Evolutionary conservation across 2,888 invertebrate genomes (phyloP).

Genomic region (Syritta pipiens): DNA sequence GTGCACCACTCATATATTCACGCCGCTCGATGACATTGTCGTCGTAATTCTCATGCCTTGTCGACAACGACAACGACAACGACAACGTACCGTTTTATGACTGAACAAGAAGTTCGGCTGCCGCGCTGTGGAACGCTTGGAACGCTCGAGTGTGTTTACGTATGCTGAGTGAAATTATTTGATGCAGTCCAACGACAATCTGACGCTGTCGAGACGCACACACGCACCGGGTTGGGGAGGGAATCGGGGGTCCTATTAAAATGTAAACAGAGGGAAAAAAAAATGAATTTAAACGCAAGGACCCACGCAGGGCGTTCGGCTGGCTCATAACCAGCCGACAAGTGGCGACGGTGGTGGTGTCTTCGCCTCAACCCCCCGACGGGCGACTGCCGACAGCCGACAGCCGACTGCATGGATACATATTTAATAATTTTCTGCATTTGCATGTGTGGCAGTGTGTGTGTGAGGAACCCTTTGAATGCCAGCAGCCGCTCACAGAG

Average conservation of each 20-base stretch:
- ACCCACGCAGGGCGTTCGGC: slow-evolving; percentile 65
- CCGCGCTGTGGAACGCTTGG: too few relatives aligned
- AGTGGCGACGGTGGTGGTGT: slow-evolving; percentile 18
- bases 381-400: too few relatives aligned
- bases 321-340: slow-evolving; percentile 49
- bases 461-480: slow-evolving; percentile 36
- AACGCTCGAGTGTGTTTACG: slow-evolving; percentile 60
- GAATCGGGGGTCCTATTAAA: slow-evolving; percentile 43
- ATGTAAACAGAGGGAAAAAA: slow-evolving; percentile 58
- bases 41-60: too few relatives aligned
- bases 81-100: too few relatives aligned
- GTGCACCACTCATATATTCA: slow-evolving; percentile 34
- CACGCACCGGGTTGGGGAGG: slow-evolving; percentile 16
- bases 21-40: slow-evolving; percentile 38
- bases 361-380: too few relatives aligned
- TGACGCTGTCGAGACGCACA: slow-evolving; percentile 36
- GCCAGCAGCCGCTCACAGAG: slow-evolving; percentile 44
- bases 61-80: too few relatives aligned
- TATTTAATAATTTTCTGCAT: slow-evolving; percentile 60
- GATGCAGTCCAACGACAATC: slow-evolving; percentile 65
- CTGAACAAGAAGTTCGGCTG: too few relatives aligned
- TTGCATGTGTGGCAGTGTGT: slow-evolving; percentile 19
- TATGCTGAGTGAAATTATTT: slow-evolving; percentile 57
- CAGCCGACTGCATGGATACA: slow-evolving; percentile 41
- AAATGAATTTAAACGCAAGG: slow-evolving; percentile 57